Evolutionary conservation across 2,113 vertebrate genomes (phyloP), one percentile per base, ranked within the genome.

Genomic region (Cheirogaleus medius): DNA sequence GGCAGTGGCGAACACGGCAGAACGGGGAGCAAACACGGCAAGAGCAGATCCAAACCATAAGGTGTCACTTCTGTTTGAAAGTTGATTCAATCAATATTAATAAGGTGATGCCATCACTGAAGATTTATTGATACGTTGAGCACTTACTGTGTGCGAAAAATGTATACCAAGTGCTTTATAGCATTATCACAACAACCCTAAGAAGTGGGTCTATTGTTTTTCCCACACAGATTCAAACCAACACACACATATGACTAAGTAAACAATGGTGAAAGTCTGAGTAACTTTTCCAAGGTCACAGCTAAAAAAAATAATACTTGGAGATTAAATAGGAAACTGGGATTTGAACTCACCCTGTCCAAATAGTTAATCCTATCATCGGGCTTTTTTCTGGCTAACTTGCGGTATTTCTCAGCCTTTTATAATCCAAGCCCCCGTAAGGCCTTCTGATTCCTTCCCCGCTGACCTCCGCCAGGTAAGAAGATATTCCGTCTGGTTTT

Each of bases 361-460:
- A 17, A 5, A 29, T 15, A 71, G 69, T 94, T 94, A 84, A 96
- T 97, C 58, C 68, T 77, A 34, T 90, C 87, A 73, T 81, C 17
- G 5, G 64, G 15, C 14, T 76, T 44, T 63, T 60, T 23, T 5
- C 68, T 0, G 3, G 54, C 52, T 80, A 68, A 58, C 74, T 76
- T 37, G 58, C 8, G 27, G 39, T 42, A 47, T 92, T 92, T 94
- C 82, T 76, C 63, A 82, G 66, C 11, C 91, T 94, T 97, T 91
- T 94, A 64, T 90, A 92, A 76, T 78, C 84, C 49, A 60, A 85
- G 20, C 29, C 80, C 71, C 68, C 2, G 3, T 83, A 86, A 93
- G 91, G 90, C 25, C 63, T 80, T 83, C 83, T 58, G 94, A 84
- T 71, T 78, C 81, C 64, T 87, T 92, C 47, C 90, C 97, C 44